Base-by-base conservation (phyloP, 2,888 invertebrate genomes). In the Hylaea fasciaria region DNA sequence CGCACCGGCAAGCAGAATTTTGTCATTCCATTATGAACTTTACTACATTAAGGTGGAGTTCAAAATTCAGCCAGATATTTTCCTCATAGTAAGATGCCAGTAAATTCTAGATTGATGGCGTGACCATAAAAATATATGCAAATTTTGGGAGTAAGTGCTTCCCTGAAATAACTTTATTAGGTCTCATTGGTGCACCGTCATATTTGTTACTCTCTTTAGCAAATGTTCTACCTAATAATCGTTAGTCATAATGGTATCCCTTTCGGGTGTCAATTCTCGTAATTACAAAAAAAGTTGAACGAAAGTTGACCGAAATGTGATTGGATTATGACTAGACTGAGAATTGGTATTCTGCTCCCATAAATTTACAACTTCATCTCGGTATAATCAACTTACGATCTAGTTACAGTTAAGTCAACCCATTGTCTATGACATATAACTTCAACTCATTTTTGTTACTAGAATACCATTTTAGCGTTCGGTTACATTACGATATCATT, bases 91-190 rank as follows among this genome's bases (percentile, higher is more conserved):
- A 39, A 28, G 28, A 1, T 51, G 8, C 32, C 46, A 48, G 51
- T 48, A 37, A 54, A 49, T 51, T 55, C 47, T 50, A 61, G 56
- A 60, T 51, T 40, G 50, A 51, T 51, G 45, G 46, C 13, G 53
- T 54, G 28, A 47, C n/a, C 14, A 55, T 55, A 51, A 55, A 49
- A 55, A 51, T 45, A 43, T 56, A 61, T 52, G 56, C 43, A 52
- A 56, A 56, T 59, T 59, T 28, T 47, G 41, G 13, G 22, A 43
- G 50, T 51, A 51, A 52, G 7, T 40, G 55, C 50, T 61, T 56
- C 52, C 60, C n/a, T 51, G 29, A 51, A 61, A 61, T 56, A 56
- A 5, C 61, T 61, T 61, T 61, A 55, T 61, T 56, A 56, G 55
- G 61, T 37, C n/a, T 35, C 35, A 51, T 45, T 40, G 49, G 7